phyloP scores from a whole-genome alignment of 2,888 invertebrate genomes.

The Eristalinus aeneus region DNA sequence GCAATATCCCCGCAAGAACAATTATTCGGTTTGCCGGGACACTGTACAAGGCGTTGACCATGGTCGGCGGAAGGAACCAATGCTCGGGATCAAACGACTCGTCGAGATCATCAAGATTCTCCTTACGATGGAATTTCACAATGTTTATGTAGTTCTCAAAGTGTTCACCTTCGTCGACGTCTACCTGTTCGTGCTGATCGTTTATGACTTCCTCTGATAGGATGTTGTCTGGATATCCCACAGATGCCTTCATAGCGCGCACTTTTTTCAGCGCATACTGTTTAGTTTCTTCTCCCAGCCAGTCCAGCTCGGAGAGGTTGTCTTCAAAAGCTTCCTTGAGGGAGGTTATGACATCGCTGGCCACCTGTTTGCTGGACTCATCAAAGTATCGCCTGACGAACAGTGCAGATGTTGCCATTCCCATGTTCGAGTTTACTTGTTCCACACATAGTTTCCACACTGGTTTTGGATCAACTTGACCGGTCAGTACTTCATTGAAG shows the following conservation, averaged over 20 bases:
- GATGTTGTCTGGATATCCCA: conserved; percentile 95
- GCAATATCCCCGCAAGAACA: conserved; percentile 44
- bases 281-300: conserved; percentile 96
- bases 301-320: conserved; percentile 89
- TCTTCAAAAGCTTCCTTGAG: conserved; percentile 91
- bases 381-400: conserved; percentile 82
- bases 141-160: conserved; percentile 91
- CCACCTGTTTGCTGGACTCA: conserved; percentile 83
- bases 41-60: conserved; percentile 94
- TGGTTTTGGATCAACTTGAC: conserved; percentile 90
- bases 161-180: conserved; percentile 86
- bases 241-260: conserved; percentile 88
- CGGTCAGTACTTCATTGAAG: conserved; percentile 88
- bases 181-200: conserved; percentile 88
- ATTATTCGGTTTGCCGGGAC: conserved; percentile 83
- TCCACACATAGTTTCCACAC: conserved; percentile 93
- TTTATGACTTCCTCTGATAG: conserved; percentile 88
- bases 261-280: conserved; percentile 92
- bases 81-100: conserved; percentile 88
- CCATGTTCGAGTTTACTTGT: conserved; percentile 91
- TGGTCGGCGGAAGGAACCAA: conserved; percentile 93
- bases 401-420: conserved; percentile 84
- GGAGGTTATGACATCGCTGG: conserved; percentile 93
- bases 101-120: conserved; percentile 84
- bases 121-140: conserved; percentile 86